phyloP scores from a whole-genome alignment of 2,113 vertebrate genomes.

The Ascaphus truei region DNA sequence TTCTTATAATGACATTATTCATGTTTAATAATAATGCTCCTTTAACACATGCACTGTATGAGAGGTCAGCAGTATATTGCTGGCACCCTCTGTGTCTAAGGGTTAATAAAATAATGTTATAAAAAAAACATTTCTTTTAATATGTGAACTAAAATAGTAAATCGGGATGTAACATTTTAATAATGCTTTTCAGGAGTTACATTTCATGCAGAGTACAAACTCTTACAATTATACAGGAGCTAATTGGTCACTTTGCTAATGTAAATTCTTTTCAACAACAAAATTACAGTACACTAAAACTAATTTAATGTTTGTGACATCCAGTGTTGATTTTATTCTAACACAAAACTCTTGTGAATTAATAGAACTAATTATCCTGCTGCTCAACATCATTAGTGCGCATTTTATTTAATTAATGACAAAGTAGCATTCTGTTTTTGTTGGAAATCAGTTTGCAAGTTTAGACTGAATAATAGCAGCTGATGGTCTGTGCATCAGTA shows the following conservation, averaged over 20 bases:
- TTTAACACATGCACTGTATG: too few species aligned
- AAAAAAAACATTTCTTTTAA: too few species aligned
- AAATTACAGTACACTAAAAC: conserved; percentile 25
- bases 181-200: too few species aligned
- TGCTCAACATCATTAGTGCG: conserved; percentile 14
- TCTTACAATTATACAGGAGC: not conserved
- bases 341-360: conserved; percentile 22
- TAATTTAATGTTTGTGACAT: conserved; percentile 8
- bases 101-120: too few species aligned
- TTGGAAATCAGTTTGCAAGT: not conserved
- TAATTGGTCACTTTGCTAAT: conserved; percentile 33
- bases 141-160: too few species aligned
- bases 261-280: conserved; percentile 26
- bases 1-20: too few species aligned
- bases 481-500: not conserved
- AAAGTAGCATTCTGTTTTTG: not conserved
- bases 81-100: too few species aligned
- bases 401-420: conserved; percentile 17
- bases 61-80: too few species aligned
- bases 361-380: conserved; percentile 26
- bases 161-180: too few species aligned
- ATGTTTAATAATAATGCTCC: too few species aligned
- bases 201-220: not conserved
- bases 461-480: not conserved
- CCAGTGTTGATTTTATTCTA: not conserved